Evolutionary conservation across 1,140 invertebrate genomes (phyloP), one percentile per base, ranked within the genome.

Genomic region (Frieseomelitta varia): DNA sequence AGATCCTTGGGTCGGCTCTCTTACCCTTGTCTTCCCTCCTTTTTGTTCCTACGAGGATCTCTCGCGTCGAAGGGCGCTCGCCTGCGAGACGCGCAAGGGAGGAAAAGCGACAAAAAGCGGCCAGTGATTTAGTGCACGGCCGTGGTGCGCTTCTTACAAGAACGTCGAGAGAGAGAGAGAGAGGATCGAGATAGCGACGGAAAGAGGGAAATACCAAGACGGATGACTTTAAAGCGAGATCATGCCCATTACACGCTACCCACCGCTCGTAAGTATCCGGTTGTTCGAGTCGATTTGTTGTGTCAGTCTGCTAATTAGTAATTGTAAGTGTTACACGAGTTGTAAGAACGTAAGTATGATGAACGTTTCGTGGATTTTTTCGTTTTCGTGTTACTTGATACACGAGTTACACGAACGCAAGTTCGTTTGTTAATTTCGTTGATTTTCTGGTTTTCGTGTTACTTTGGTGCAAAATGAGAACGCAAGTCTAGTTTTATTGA

Each of bases 61-160:
- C 81, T 39, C 69, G 34, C 39, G 30, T 24, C 79, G 71, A 4
- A 30, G 55, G 55, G 55, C 55, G 58, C 51, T 19, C 39, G 39
- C 69, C 27, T 58, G 51, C 71, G 8, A 3, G 51, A 63, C 2
- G 30, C 63, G 27, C 39, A 68, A 72, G 61, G 56, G 76, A 55
- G 85, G 53, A 53, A 84, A 85, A 76, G 77, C 84, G 90, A 88
- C 85, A 90, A 90, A 87, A 87, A 90, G 81, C 85, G 74, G 73
- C 72, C 79, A 74, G 90, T 92, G 91, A 92, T 92, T 92, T 92
- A 92, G 88, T 91, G 82, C 82, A 85, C 85, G 87, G 86, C 85
- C 87, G 84, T 87, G 87, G 80, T 87, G 88, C 85, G 85, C 85
- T 89, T 91, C 91, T 85, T 86, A 83, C 79, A 68, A 78, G 63